phyloP scores from a whole-genome alignment of 2,888 invertebrate species.

The Athetis lepigone region DNA sequence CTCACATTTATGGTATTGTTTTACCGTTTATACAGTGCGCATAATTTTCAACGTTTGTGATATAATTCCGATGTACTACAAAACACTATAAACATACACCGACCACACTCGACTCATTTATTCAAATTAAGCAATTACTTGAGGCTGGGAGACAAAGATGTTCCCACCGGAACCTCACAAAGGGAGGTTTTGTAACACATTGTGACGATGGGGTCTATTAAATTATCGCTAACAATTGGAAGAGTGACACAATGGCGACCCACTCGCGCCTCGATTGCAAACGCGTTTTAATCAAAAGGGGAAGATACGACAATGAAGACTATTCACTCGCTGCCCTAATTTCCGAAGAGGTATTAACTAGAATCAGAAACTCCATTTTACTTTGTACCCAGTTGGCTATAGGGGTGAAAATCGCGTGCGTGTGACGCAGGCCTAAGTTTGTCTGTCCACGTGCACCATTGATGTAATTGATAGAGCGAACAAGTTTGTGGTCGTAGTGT shows the following conservation, averaged over 20 bases:
- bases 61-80: conserved; percentile 3
- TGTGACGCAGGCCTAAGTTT: conserved; percentile 28
- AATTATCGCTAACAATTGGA: conserved; percentile 59
- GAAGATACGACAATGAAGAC: conserved; percentile 61
- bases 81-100: conserved; percentile 17
- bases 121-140: conserved; percentile 43
- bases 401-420: conserved; percentile 37
- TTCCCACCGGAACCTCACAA: conserved; percentile 35
- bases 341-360: conserved; percentile 44
- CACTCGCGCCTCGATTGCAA: conserved; percentile 62
- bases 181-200: conserved; percentile 56
- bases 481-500: conserved; percentile 43
- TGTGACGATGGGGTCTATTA: conserved; percentile 58
- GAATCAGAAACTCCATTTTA: conserved; percentile 25
- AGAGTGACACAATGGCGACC: conserved; percentile 49
- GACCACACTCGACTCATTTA: conserved; percentile 27
- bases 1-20: background rate
- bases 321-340: conserved; percentile 64
- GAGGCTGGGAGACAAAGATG: conserved; percentile 33
- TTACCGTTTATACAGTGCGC: background rate
- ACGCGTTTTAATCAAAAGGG: conserved; percentile 69
- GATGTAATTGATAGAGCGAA: conserved; percentile 56
- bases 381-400: conserved; percentile 10
- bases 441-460: conserved; percentile 59
- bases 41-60: background rate